phyloP scores from a whole-genome alignment of 2,797 vertebrate genomes.

The Coccyzus lansbergi region DNA sequence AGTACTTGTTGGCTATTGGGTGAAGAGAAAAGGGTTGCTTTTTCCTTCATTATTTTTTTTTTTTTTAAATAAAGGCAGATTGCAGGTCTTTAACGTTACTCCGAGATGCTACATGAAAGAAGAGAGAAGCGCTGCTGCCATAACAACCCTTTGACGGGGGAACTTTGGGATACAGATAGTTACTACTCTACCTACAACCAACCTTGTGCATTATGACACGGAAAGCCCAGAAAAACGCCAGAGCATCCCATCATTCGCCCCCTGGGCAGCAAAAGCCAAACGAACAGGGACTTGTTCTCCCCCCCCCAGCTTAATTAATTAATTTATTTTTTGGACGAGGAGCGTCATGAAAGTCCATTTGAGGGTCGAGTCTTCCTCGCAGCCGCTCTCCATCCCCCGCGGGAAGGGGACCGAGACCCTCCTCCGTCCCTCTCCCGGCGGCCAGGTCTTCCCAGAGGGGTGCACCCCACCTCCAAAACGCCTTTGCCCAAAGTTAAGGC shows the following conservation, averaged over 20 bases:
- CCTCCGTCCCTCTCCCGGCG: neutral
- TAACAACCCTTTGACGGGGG: constrained; percentile 69
- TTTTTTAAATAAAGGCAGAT: neutral
- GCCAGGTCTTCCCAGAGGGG: neutral
- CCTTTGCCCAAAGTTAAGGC: constrained; percentile 26
- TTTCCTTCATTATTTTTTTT: neutral
- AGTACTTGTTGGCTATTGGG: constrained; percentile 6
- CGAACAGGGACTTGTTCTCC: neutral
- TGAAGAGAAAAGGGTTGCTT: neutral
- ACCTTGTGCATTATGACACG: neutral
- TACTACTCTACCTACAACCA: constrained; percentile 47
- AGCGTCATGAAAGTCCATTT: neutral
- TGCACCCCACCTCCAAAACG: neutral
- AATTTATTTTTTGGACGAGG: neutral
- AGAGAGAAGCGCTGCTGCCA: constrained; percentile 21
- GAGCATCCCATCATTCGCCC: neutral
- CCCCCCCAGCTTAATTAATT: neutral
- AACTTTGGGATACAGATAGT: constrained; percentile 43
- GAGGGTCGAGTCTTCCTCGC: neutral
- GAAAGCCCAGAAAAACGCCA: neutral
- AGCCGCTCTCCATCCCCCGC: neutral
- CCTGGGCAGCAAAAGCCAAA: neutral
- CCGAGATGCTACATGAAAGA: neutral
- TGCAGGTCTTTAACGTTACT: neutral
- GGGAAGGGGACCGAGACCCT: neutral